A percentile compares a stretch with the other conserved stretches of the same genome.
Evolutionary conservation across 2,888 invertebrate species (phyloP).

Genomic region (Mesoligia furuncula): DNA sequence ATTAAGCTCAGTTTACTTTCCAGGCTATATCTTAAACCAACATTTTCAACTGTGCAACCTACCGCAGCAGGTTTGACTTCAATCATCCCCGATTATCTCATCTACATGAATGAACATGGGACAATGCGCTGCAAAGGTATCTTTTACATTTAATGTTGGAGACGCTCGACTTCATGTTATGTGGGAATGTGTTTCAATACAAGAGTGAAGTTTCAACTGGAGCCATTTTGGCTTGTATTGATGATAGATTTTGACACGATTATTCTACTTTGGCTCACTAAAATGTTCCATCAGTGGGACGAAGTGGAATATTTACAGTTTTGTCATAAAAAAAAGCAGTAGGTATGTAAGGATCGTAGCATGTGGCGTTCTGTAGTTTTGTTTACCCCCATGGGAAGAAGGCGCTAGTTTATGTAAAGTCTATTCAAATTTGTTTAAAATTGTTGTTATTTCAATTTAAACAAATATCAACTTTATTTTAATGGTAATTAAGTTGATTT

Average conservation of each 20-base stretch:
- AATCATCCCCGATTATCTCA: constrained; percentile 50
- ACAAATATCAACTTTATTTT: no score
- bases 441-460: no score
- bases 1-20: background rate
- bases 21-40: background rate
- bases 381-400: no score
- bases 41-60: constrained; percentile 3
- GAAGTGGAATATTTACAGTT: background rate
- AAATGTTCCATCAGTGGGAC: background rate
- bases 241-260: background rate
- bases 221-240: background rate
- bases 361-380: no score
- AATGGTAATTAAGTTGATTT: no score
- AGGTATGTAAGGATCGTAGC: no score
- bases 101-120: constrained; percentile 22
- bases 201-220: background rate
- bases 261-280: no score
- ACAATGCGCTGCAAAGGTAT: constrained; percentile 32
- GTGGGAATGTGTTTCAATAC: constrained; percentile 7
- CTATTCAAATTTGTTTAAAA: no score
- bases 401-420: no score
- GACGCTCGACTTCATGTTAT: background rate
- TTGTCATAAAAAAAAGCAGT: no score
- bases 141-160: constrained; percentile 12
- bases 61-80: constrained; percentile 11